Evolutionary conservation across 2,888 invertebrate species (phyloP).

Genomic region (Cephus sareptanus): DNA sequence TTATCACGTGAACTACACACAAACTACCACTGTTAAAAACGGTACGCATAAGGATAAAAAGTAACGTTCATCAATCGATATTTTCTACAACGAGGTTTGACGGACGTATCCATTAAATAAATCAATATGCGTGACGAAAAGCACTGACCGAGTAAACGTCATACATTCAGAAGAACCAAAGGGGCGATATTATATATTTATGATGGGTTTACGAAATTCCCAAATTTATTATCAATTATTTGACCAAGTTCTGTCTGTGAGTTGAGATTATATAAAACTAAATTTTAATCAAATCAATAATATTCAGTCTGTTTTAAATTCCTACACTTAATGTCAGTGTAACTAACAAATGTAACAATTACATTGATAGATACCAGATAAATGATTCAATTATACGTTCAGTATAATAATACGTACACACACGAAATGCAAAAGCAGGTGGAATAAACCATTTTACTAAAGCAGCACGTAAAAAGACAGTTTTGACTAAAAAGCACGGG

Average conservation of each 20-base stretch:
- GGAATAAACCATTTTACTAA: not conserved
- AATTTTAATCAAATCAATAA: no score
- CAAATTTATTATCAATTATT: not conserved
- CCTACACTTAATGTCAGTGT: not conserved
- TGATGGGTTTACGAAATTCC: not conserved
- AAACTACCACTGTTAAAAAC: not conserved
- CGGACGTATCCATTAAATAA: constrained; percentile 25
- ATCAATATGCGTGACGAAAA: constrained; percentile 29
- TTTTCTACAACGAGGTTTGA: not conserved
- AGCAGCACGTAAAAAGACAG: not conserved
- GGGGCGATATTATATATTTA: not conserved
- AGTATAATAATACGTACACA: not conserved
- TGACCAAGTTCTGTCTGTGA: not conserved
- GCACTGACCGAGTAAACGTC: constrained; percentile 15
- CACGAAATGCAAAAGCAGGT: not conserved
- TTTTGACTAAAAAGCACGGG: not conserved
- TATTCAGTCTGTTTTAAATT: not conserved
- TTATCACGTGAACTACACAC: no score
- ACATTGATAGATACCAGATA: not conserved
- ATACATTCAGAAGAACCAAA: not conserved
- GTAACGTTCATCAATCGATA: not conserved
- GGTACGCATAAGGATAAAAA: not conserved
- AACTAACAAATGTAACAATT: not conserved
- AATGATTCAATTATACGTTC: not conserved
- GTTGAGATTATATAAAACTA: no score